Base-by-base conservation (phyloP, 1,140 invertebrate species). In the Drosophila arawakana region DNA sequence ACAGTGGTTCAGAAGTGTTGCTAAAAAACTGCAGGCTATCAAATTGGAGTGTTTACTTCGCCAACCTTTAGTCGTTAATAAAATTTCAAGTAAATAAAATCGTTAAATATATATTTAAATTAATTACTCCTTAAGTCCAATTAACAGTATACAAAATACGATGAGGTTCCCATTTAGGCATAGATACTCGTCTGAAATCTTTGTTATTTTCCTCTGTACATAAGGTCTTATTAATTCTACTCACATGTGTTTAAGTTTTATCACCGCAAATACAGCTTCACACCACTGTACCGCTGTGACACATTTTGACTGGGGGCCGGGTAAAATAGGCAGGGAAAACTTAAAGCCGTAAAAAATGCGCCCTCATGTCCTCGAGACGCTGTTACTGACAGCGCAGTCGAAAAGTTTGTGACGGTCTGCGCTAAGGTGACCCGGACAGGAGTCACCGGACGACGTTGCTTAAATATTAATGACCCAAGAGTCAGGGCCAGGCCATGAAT, bases 401-500 rank as follows among this genome's bases (percentile, higher is more conserved):
- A 41, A 78, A 69, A 77, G 70, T 89, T 80, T 85, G 76, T 78
- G 71, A 76, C 71, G 77, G 60, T 50, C 71, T 30, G 60, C 44
- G 71, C 67, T 71, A 58, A 73, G 80, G 84, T 88, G 80, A 75
- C 70, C 58, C 73, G 60, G 44, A 57, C 76, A 62, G 54, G 41
- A 69, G 79, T 50, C 61, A 49, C 57, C 66, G 78, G 80, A 80
- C 80, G 74, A 75, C 67, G 70, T 81, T 89, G 78, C 58, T 89
- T 84, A 89, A 89, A 89, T 90, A 89, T 89, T 89, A 90, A 89
- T 89, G 80, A 85, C 52, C 39, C 73, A 57, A 68, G 81, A 80
- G 81, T 15, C 69, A 66, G 74, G 59, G 78, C 65, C 78, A 84
- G 75, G 78, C 81, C 81, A 89, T 89, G 84, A 89, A 89, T 89